Conservation (phyloP, 2,113 vertebrate species). For the Myiozetetes cayanensis region DNA sequence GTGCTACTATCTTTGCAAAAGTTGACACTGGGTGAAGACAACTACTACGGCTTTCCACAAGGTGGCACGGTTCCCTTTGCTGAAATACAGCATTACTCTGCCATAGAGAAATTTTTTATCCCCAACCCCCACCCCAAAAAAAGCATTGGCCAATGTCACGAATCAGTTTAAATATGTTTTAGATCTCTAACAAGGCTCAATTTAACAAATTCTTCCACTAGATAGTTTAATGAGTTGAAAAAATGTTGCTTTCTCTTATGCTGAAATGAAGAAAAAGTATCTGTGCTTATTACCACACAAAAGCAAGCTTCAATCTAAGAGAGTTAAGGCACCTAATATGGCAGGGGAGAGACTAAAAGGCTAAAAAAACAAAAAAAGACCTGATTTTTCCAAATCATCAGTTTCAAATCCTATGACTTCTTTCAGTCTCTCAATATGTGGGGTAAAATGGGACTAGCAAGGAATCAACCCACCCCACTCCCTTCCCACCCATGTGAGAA, state of each 20-base stretch:
- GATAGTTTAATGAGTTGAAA: neutral
- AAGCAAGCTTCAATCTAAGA: neutral
- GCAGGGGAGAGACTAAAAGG: neutral
- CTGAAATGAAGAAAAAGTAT: neutral
- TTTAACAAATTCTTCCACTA: neutral
- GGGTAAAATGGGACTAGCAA: neutral
- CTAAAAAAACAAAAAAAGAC: neutral
- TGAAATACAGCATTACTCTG: neutral
- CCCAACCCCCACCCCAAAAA: neutral
- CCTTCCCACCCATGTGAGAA: neutral
- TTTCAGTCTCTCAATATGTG: neutral
- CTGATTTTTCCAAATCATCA: neutral
- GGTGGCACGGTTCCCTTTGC: conserved; percentile 58
- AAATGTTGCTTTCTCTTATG: neutral
- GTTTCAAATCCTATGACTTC: neutral
- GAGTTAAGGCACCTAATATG: neutral
- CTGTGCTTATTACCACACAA: neutral
- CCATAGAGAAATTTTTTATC: accelerated
- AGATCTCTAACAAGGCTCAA: neutral
- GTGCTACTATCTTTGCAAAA: neutral
- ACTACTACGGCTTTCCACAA: conserved; percentile 51
- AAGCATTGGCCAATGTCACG: neutral
- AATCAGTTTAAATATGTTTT: neutral
- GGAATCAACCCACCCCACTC: neutral
- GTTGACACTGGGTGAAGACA: neutral